Conservation (phyloP, 2,797 vertebrate genomes). For the Crypturellus tataupa region DNA sequence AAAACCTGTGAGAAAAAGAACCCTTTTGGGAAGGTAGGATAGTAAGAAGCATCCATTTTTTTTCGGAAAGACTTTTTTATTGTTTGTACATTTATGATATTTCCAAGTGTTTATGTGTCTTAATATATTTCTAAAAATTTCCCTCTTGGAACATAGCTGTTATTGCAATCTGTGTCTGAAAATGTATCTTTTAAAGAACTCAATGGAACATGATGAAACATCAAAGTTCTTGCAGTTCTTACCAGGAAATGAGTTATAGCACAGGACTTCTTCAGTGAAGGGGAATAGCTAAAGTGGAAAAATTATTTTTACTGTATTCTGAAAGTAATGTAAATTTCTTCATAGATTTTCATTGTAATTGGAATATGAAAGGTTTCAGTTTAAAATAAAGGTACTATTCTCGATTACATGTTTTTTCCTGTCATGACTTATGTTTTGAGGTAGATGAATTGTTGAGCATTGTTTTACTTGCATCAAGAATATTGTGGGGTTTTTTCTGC, state of each 20-base stretch:
- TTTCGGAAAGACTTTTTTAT: neutral
- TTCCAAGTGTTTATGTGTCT: neutral
- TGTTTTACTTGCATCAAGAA: neutral
- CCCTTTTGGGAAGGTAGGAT: neutral
- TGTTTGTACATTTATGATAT: neutral
- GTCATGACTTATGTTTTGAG: neutral
- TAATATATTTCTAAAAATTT: neutral
- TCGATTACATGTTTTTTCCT: neutral
- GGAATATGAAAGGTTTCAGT: neutral
- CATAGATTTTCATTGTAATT: neutral
- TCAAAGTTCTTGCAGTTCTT: neutral
- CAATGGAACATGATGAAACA: neutral
- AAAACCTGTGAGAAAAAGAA: neutral
- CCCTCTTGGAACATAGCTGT: neutral
- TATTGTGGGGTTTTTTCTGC: neutral
- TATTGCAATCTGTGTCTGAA: neutral
- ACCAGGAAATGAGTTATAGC: neutral
- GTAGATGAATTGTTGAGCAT: neutral
- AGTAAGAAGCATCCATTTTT: neutral
- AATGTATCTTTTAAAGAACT: neutral
- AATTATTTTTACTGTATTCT: neutral
- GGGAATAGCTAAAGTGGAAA: neutral
- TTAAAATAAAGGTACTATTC: neutral
- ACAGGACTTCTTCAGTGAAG: neutral
- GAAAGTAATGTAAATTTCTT: rapidly evolving